These are phyloP conservation scores for Semicossyphus pulcher DNA, from an alignment of 2,113 vertebrate species.

Conservation along the genomic window DNA sequence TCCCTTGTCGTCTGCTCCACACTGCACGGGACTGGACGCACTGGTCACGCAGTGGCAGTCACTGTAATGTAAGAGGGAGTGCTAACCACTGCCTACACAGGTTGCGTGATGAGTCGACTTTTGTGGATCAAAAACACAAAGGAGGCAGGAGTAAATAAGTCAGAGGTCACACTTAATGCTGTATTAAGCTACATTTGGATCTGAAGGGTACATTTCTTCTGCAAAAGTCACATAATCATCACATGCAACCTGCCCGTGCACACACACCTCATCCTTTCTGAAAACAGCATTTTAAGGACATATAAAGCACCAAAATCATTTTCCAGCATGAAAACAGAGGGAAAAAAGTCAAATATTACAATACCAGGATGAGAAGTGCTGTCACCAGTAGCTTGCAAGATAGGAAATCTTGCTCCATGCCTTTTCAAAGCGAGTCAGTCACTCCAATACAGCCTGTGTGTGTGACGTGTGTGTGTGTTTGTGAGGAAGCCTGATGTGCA, in stretches of 20 bases:
- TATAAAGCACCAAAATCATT: background rate
- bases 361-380: slow-evolving; percentile 80
- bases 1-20: slow-evolving; percentile 62
- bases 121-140: slow-evolving; percentile 1
- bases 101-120: slow-evolving; percentile 16
- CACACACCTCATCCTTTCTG: background rate
- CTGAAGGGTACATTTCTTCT: slow-evolving; percentile 11
- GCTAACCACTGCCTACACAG: background rate
- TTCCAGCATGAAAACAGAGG: background rate
- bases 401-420: slow-evolving; percentile 72
- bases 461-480: slow-evolving; percentile 8
- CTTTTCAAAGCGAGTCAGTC: slow-evolving; percentile 28
- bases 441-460: slow-evolving; percentile 1
- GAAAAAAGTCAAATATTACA: slow-evolving; percentile 33
- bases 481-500: slow-evolving; percentile 20
- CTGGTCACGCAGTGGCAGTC: slow-evolving; percentile 12
- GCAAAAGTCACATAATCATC: slow-evolving; percentile 14
- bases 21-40: slow-evolving; percentile 24
- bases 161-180: background rate
- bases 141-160: slow-evolving; percentile 20
- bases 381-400: slow-evolving; percentile 71
- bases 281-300: too few relatives aligned
- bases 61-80: slow-evolving; percentile 41
- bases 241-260: background rate
- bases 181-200: slow-evolving; percentile 2